phyloP scores from a whole-genome alignment of 2,888 invertebrate species.

The Branchinecta sandiegonensis region DNA sequence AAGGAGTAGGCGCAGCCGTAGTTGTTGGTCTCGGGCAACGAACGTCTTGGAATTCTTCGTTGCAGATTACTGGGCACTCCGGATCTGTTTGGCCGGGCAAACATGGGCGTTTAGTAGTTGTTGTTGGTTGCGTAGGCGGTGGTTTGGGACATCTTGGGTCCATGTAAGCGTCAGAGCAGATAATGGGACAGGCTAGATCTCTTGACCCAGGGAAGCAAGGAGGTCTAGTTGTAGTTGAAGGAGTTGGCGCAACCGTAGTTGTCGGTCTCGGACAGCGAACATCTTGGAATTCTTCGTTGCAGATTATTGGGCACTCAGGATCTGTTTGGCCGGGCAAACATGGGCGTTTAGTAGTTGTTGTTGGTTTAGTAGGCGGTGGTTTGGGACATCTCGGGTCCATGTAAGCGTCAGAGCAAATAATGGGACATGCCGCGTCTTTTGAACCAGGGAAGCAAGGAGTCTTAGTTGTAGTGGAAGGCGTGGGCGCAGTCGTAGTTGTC shows the following conservation, averaged over 20 bases:
- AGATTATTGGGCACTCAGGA: neutral
- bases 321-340: constrained; percentile 12
- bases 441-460: neutral
- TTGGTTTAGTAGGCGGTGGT: neutral
- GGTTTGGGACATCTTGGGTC: neutral
- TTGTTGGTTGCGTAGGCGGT: neutral
- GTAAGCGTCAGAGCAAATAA: neutral
- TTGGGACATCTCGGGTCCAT: neutral
- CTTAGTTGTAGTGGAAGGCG: neutral
- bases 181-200: neutral
- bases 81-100: constrained; percentile 15
- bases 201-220: neutral
- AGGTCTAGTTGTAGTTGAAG: neutral
- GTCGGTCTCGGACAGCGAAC: constrained; percentile 13
- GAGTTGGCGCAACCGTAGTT: neutral
- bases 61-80: neutral
- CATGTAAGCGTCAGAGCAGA: constrained; percentile 1
- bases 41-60: neutral
- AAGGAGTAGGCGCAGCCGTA: neutral
- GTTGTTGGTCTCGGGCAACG: neutral
- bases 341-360: neutral
- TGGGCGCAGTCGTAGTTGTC: neutral
- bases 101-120: neutral
- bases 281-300: neutral
- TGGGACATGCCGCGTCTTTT: neutral